Base-by-base conservation (phyloP, 37 sponge, comb jelly and placozoan genomes). In the Petrosia ficiformis region DNA sequence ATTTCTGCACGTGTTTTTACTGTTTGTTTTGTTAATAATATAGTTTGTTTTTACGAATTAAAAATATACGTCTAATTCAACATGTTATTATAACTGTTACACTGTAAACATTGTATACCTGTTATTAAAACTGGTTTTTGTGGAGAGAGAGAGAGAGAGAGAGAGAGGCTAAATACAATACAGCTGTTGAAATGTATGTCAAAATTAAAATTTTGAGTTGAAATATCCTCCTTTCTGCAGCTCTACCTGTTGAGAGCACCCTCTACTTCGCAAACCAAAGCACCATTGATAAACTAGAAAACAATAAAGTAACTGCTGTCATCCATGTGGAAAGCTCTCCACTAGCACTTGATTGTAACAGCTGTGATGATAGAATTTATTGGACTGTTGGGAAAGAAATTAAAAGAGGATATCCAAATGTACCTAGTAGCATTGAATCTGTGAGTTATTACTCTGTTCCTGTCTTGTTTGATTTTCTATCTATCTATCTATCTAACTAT, bases 291-390 rank as follows among this genome's bases (percentile, higher is more conserved):
- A 8, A 14, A 48, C 54, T 48, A 48, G 54, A 19, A 19, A 14
- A 48, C 14, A 48, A 48, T 48, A 14, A 19, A 19, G 54, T 14
- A 19, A 14, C 14, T 19, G 14, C 54, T 19, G 54, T 48, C 14
- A 48, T 48, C 8, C 54, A 48, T 19, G 54, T 48, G 8, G 63
- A 5, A 26, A 61, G 5, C 63, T n/a, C 14, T n/a, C 63, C 63
- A n/a, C 28, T 26, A n/a, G 14, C 67, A 4, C 43, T 77, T 0
- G 77, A 77, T 33, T 77, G 63, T 29, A 77, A 77, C 56, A 38
- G 16, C 44, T 77, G 77, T 37, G 68, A 65, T 33, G 44, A 44
- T 14, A 65, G 29, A 54, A 64, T 77, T 4, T 77, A 77, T 56
- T 77, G 77, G 77, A 37, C 42, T 25, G 1, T 19, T 30, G 32